phyloP scores from a whole-genome alignment of 2,113 vertebrate species.

The Cariama cristata region DNA sequence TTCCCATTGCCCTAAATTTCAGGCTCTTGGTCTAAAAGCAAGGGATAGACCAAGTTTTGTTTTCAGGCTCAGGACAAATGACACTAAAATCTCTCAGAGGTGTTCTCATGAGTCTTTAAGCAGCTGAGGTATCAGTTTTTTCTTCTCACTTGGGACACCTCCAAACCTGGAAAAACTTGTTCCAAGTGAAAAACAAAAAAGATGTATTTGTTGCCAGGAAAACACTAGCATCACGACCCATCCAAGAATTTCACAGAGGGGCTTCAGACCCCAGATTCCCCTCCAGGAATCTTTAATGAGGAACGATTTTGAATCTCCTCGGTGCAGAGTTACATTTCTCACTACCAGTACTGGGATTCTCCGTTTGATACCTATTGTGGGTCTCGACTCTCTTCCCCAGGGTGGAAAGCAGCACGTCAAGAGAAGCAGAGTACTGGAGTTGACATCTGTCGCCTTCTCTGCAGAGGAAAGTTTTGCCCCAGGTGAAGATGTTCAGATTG shows the following conservation, averaged over 20 bases:
- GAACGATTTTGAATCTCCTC: background rate
- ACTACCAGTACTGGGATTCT: background rate
- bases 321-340: background rate
- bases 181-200: background rate
- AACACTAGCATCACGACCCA: background rate
- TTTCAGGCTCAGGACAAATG: background rate
- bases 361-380: background rate
- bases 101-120: background rate
- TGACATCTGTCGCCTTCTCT: conserved; percentile 33
- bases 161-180: conserved; percentile 58
- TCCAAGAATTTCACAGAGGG: background rate
- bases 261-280: background rate
- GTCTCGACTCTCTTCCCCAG: background rate
- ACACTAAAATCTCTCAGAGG: background rate
- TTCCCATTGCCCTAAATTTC: background rate
- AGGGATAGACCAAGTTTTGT: background rate
- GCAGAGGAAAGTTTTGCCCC: background rate
- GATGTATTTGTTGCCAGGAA: background rate
- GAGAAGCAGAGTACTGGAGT: background rate
- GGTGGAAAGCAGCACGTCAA: rapidly evolving
- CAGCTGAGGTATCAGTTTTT: background rate
- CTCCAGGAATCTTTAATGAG: background rate
- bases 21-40: background rate
- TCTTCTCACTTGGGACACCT: conserved; percentile 10
- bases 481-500: conserved; percentile 27